Percentiles rank a stretch among this genome's conserved stretches.
phyloP scores from a whole-genome alignment of 2,797 vertebrate species.

The Halcyon badia region DNA sequence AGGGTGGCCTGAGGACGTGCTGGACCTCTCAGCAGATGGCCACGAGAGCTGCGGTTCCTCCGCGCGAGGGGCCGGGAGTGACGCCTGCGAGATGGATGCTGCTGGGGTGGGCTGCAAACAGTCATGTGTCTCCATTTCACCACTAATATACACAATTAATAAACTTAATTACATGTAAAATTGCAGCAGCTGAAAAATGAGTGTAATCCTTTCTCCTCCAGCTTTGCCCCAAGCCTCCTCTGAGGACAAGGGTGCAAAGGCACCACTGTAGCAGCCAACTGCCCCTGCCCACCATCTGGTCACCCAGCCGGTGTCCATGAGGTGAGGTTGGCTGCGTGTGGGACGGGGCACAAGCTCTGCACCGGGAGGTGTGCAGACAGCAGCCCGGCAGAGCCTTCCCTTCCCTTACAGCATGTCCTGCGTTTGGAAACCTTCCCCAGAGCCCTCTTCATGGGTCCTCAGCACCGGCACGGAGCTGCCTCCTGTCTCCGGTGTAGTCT shows the following conservation, averaged over 20 bases:
- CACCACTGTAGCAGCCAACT: neutral
- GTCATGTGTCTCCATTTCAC: conserved; percentile 72
- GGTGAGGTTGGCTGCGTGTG: fast-evolving
- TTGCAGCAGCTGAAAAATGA: conserved; percentile 66
- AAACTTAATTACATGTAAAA: conserved; percentile 80
- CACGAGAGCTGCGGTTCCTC: neutral
- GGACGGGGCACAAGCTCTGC: fast-evolving
- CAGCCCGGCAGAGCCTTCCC: neutral
- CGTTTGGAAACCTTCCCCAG: neutral
- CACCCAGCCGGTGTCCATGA: fast-evolving
- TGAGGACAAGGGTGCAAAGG: neutral
- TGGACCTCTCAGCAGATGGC: neutral
- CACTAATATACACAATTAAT: conserved; percentile 76
- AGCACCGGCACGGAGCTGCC: fast-evolving
- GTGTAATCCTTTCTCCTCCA: neutral
- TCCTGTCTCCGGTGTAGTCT: neutral
- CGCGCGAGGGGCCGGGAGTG: fast-evolving
- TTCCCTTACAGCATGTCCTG: neutral
- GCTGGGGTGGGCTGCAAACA: neutral
- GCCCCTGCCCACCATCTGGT: fast-evolving
- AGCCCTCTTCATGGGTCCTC: neutral
- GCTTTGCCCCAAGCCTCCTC: fast-evolving
- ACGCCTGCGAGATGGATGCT: neutral
- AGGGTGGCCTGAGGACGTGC: fast-evolving
- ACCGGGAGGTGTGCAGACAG: neutral